Evolutionary conservation across 2,888 invertebrate genomes (phyloP).

Genomic region (Polyommatus icarus): DNA sequence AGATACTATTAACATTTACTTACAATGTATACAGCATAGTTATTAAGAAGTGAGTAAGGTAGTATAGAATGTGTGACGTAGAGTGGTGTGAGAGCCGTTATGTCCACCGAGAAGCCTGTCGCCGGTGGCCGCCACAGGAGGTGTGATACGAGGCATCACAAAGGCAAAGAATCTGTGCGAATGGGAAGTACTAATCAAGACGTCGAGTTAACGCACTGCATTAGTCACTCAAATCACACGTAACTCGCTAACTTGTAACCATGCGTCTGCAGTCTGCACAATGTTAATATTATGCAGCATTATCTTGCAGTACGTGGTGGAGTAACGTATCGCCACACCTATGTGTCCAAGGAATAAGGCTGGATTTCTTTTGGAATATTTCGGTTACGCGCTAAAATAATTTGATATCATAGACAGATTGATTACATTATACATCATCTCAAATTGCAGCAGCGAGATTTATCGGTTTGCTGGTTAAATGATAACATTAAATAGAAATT

Average conservation of each 20-base stretch:
- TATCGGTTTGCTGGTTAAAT: too few species aligned
- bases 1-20: background rate
- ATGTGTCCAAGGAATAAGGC: background rate
- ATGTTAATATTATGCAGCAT: background rate
- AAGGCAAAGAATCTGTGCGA: conserved; percentile 58
- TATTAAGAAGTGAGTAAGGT: background rate
- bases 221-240: conserved; percentile 39
- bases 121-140: conserved; percentile 14
- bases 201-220: conserved; percentile 56
- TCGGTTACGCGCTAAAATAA: background rate
- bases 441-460: too few species aligned
- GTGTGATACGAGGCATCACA: conserved; percentile 45
- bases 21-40: background rate
- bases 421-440: too few species aligned
- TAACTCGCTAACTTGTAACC: conserved; percentile 33
- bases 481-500: too few species aligned
- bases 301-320: background rate
- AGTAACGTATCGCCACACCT: background rate
- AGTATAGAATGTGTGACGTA: conserved; percentile 27
- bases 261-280: conserved; percentile 8
- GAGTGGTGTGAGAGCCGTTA: conserved; percentile 19
- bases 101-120: conserved; percentile 16
- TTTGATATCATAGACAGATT: background rate
- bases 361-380: background rate
- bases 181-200: conserved; percentile 66